Conservation (phyloP, 1,140 invertebrate genomes). For the Subanguina moxae region DNA sequence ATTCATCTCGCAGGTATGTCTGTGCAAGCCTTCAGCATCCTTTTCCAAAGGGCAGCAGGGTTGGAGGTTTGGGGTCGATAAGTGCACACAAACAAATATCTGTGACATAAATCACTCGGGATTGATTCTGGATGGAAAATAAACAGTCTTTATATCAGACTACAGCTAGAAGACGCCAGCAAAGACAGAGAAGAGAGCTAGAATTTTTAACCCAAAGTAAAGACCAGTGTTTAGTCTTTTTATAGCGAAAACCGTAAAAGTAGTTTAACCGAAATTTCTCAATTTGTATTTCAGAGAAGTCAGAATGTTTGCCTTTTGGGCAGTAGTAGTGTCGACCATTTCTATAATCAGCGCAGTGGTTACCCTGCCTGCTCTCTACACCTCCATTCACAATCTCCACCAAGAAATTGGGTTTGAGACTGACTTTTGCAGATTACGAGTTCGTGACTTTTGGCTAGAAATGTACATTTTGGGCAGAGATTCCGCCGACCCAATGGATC, state of each 20-base stretch:
- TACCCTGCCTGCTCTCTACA: constrained; percentile 35
- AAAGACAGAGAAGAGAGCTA: too few species aligned
- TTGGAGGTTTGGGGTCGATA: too few species aligned
- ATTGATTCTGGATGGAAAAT: too few species aligned
- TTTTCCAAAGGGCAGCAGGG: too few species aligned
- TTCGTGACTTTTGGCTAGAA: constrained; percentile 39
- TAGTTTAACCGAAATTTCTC: neutral
- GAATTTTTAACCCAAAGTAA: too few species aligned
- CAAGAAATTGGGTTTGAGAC: constrained; percentile 30
- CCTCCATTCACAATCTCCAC: constrained; percentile 25
- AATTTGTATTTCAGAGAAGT: constrained; percentile 34
- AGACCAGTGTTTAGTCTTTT: neutral
- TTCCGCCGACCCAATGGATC: constrained; percentile 4
- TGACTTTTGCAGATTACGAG: constrained; percentile 39
- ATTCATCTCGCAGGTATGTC: too few species aligned
- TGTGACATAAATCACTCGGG: too few species aligned
- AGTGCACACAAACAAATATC: too few species aligned
- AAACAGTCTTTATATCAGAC: neutral
- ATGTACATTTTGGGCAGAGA: constrained; percentile 29
- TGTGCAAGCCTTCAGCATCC: too few species aligned
- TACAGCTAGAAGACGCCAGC: too few species aligned
- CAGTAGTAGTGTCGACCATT: constrained; percentile 35
- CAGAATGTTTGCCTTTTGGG: constrained; percentile 34
- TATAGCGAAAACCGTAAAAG: neutral
- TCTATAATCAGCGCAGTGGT: constrained; percentile 23